phyloP scores from a whole-genome alignment of 2,113 vertebrate species.

The Narcine bancroftii region DNA sequence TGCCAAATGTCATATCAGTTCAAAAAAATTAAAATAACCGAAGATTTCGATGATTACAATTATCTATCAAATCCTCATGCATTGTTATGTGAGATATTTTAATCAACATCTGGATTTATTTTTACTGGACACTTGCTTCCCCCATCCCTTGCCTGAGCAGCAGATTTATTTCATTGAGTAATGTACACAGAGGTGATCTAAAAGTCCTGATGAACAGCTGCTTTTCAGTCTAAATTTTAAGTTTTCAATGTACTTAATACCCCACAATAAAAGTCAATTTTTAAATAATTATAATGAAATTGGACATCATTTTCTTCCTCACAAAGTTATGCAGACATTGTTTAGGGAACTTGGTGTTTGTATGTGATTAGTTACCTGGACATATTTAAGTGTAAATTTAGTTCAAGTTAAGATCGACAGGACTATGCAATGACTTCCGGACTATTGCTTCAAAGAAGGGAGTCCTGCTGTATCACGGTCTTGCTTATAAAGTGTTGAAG shows the following conservation, averaged over 20 bases:
- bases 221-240: neutral
- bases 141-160: neutral
- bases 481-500: neutral
- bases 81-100: neutral
- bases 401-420: neutral
- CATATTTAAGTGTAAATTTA: neutral
- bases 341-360: neutral
- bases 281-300: neutral
- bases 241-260: neutral
- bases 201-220: neutral
- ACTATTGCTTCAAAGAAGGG: neutral
- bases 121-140: neutral
- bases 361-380: no score
- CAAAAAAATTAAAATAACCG: neutral
- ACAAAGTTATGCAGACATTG: neutral
- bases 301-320: neutral
- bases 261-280: neutral
- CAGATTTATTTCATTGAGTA: conserved; percentile 10
- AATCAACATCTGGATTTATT: neutral
- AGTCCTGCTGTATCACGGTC: neutral
- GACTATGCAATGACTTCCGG: neutral
- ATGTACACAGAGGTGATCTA: neutral
- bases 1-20: neutral
- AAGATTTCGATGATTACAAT: neutral
- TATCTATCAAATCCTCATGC: neutral